Evolutionary conservation across 2,797 vertebrate genomes (phyloP).

Genomic region (Melanotaenia boesemani): DNA sequence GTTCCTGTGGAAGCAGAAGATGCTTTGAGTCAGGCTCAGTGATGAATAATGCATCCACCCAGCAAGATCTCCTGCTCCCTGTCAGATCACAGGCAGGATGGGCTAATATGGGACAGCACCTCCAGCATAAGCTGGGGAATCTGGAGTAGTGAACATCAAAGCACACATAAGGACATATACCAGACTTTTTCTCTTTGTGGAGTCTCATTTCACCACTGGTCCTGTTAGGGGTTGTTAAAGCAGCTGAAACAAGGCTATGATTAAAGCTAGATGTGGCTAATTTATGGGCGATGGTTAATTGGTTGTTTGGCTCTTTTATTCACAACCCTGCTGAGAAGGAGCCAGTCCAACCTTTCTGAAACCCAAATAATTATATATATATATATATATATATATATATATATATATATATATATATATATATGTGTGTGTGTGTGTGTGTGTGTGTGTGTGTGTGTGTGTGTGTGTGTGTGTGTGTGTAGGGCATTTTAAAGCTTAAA

Average conservation of each 20-base stretch:
- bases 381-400: neutral
- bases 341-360: neutral
- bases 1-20: constrained; percentile 70
- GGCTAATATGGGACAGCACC: constrained; percentile 78
- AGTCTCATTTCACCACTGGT: constrained; percentile 36
- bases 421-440: too few relatives aligned
- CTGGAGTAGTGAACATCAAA: constrained; percentile 66
- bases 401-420: too few relatives aligned
- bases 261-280: constrained; percentile 31
- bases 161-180: constrained; percentile 52
- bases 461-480: neutral
- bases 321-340: constrained; percentile 22
- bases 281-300: constrained; percentile 30
- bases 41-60: constrained; percentile 80
- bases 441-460: too few relatives aligned
- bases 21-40: constrained; percentile 66
- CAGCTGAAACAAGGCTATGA: constrained; percentile 25
- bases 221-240: constrained; percentile 25
- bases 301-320: constrained; percentile 23
- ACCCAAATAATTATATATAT: constrained; percentile 10
- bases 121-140: constrained; percentile 66
- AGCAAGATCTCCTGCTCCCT: constrained; percentile 63
- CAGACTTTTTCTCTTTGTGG: constrained; percentile 43
- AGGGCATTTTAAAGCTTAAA: constrained; percentile 34
- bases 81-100: constrained; percentile 78